Conservation (phyloP, 2,888 invertebrate species). For the Xiphydria camelus region DNA sequence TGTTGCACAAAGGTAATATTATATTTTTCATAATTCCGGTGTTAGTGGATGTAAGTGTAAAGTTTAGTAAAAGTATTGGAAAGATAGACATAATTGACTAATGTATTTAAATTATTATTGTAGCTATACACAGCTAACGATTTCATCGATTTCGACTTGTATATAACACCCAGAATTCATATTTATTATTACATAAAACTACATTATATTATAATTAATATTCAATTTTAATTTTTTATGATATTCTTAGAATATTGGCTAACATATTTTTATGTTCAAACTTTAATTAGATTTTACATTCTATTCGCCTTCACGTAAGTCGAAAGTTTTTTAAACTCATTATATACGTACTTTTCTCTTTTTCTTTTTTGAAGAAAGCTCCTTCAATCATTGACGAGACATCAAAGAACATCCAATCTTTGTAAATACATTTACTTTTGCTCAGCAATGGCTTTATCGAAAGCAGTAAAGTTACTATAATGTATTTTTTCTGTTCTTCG, state of each 20-base stretch:
- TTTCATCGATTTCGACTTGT: constrained; percentile 35
- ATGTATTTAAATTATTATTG: constrained; percentile 47
- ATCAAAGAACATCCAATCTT: no score
- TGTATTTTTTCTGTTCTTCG: no score
- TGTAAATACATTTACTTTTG: no score
- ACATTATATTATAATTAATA: constrained; percentile 12
- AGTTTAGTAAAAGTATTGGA: constrained; percentile 30
- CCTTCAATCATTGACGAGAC: no score
- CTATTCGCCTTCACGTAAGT: constrained; percentile 17
- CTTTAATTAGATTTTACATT: no score
- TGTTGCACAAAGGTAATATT: constrained; percentile 54
- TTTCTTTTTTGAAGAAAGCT: no score
- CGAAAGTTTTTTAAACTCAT: no score
- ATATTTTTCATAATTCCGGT: constrained; percentile 56
- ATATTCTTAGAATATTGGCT: constrained; percentile 15
- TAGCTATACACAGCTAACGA: constrained; percentile 23
- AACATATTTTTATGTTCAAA: constrained; percentile 17
- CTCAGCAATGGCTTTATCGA: no score
- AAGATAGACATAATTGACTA: constrained; percentile 35
- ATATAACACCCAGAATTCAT: constrained; percentile 38
- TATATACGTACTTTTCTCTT: no score
- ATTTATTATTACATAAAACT: constrained; percentile 42
- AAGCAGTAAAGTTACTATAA: no score
- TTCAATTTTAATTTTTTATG: constrained; percentile 18
- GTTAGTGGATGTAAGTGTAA: constrained; percentile 44